Evolutionary conservation across 1,140 invertebrate species (phyloP).

Genomic region (Magallana angulata): DNA sequence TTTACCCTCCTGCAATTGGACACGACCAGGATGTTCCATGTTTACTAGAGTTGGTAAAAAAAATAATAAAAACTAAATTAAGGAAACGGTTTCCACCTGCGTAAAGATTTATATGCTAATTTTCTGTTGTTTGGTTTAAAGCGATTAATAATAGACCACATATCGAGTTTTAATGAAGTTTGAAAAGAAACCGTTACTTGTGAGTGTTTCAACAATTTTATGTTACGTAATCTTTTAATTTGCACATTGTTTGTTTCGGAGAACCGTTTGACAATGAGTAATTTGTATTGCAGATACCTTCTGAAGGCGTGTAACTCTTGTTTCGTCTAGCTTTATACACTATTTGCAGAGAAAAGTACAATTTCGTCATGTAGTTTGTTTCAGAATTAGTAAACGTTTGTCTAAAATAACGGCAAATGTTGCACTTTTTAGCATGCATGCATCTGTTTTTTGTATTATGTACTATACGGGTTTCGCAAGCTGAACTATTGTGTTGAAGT

Average conservation of each 20-base stretch:
- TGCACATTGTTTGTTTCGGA: conserved; percentile 7
- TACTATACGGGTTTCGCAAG: too few relatives aligned
- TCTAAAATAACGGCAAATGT: too few relatives aligned
- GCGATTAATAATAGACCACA: conserved; percentile 28
- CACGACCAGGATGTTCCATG: background rate
- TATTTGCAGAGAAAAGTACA: conserved; percentile 15
- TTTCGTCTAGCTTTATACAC: background rate
- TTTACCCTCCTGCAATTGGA: background rate
- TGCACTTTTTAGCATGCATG: too few relatives aligned
- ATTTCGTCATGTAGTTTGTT: background rate
- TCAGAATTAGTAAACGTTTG: too few relatives aligned
- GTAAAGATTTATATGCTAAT: conserved; percentile 10
- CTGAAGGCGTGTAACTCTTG: background rate
- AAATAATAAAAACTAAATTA: conserved; percentile 13
- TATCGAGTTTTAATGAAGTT: conserved; percentile 30
- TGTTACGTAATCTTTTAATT: conserved; percentile 15
- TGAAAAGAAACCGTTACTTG: background rate
- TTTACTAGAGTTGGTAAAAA: background rate
- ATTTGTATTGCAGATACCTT: background rate
- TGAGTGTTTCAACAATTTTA: background rate
- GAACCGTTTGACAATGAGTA: conserved; percentile 12
- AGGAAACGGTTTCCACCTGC: conserved; percentile 3
- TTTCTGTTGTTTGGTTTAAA: background rate
- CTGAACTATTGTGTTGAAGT: too few relatives aligned
- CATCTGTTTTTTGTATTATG: too few relatives aligned